phyloP scores from a whole-genome alignment of 2,113 vertebrate genomes.

The Archilochus colubris region DNA sequence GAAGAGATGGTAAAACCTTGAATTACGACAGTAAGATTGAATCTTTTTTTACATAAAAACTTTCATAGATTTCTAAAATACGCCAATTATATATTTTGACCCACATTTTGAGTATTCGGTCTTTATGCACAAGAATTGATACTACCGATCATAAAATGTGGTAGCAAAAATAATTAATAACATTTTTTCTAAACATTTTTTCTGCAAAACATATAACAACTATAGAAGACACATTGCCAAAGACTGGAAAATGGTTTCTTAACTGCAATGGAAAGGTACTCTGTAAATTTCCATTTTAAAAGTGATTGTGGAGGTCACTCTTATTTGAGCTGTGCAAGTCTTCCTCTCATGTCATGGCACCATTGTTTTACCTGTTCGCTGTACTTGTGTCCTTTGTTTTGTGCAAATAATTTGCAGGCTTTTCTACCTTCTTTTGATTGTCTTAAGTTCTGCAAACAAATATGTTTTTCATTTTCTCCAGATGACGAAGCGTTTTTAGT shows the following conservation, averaged over 20 bases:
- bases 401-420: not conserved
- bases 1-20: not conserved
- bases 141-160: not conserved
- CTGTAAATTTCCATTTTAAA: not conserved
- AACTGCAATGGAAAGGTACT: not conserved
- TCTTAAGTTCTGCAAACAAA: not conserved
- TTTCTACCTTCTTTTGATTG: not conserved
- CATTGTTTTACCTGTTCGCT: not conserved
- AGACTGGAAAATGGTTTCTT: not conserved
- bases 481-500: not conserved
- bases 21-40: not conserved
- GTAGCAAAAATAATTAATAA: not conserved
- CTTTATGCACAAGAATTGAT: not conserved
- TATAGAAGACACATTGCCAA: not conserved
- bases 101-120: not conserved
- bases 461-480: not conserved
- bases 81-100: not conserved
- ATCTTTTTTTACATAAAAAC: not conserved
- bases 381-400: not conserved
- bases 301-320: not conserved
- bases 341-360: not conserved
- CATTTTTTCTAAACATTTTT: not conserved
- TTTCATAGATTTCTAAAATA: not conserved
- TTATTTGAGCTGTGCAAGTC: not conserved
- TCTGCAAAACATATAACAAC: not conserved